Percentiles rank a stretch among this genome's conserved stretches.
These are phyloP conservation scores for Thunnus maccoyii DNA, from an alignment of 2,113 vertebrate genomes.

Conservation along the genomic window DNA sequence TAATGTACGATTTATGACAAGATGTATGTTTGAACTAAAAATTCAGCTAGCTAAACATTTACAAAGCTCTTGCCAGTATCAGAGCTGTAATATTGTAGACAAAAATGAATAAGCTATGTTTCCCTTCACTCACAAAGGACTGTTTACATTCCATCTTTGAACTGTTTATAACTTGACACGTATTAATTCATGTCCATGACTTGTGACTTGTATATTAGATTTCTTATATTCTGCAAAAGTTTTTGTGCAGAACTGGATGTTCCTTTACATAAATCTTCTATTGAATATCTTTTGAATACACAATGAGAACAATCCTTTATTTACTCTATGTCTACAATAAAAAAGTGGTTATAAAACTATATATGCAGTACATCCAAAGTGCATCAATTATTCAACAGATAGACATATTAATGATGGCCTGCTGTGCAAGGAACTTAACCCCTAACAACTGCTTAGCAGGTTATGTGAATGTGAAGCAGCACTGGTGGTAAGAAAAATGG, in stretches of 20 bases:
- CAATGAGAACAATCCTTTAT: neutral
- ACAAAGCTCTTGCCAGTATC: neutral
- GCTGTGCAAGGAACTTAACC: neutral
- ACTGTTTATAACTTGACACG: neutral
- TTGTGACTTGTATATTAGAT: too few species aligned
- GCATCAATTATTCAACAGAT: neutral
- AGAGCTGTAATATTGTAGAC: neutral
- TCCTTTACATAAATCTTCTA: too few species aligned
- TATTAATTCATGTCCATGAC: too few species aligned
- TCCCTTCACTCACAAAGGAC: neutral
- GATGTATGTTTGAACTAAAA: neutral
- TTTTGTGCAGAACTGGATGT: neutral
- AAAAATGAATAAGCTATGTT: neutral
- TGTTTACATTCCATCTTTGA: neutral
- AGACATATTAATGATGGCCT: neutral
- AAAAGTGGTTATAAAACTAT: neutral
- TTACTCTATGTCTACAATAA: neutral
- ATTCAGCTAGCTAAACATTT: neutral
- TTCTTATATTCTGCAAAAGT: too few species aligned
- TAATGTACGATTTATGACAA: neutral
- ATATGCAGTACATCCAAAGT: neutral
- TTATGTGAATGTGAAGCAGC: conserved; percentile 3
- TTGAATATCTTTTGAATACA: neutral
- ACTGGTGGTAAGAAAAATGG: neutral
- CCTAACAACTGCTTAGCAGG: conserved; percentile 1